Evolutionary conservation across 2,888 invertebrate species (phyloP).

Genomic region (Dascillus cervinus): DNA sequence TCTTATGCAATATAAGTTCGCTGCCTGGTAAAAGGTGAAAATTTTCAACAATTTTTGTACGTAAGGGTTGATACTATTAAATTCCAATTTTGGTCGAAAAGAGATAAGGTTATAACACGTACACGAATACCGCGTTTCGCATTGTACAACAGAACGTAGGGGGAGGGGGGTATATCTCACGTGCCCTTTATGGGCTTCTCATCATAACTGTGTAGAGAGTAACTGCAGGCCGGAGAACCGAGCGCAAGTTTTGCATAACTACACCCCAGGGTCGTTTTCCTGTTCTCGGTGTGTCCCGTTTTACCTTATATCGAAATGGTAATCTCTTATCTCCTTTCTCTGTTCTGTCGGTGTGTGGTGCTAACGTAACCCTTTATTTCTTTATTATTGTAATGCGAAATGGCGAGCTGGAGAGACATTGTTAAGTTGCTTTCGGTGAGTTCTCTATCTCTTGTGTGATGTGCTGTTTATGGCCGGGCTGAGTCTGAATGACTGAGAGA

Average conservation of each 20-base stretch:
- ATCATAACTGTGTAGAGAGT: conserved; percentile 36
- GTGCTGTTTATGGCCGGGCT: conserved; percentile 21
- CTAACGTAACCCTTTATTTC: conserved; percentile 25
- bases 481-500: background rate
- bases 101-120: conserved; percentile 19
- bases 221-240: conserved; percentile 28
- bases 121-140: conserved; percentile 6
- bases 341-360: no score
- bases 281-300: conserved; percentile 31
- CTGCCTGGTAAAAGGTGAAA: no score
- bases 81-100: no score
- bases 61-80: no score
- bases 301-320: conserved; percentile 20
- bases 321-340: conserved; percentile 26
- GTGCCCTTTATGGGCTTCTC: conserved; percentile 34
- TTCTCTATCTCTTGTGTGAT: conserved; percentile 17
- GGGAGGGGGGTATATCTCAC: conserved; percentile 20
- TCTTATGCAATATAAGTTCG: conserved; percentile 28
- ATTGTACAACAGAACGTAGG: conserved; percentile 9
- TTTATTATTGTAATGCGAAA: conserved; percentile 30
- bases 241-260: conserved; percentile 42
- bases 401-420: conserved; percentile 21
- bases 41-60: no score
- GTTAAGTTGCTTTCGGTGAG: conserved; percentile 21
- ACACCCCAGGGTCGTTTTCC: conserved; percentile 38